Evolutionary conservation across 2,113 vertebrate species (phyloP), one percentile per base, ranked within the genome.

Genomic region (Danio rerio): DNA sequence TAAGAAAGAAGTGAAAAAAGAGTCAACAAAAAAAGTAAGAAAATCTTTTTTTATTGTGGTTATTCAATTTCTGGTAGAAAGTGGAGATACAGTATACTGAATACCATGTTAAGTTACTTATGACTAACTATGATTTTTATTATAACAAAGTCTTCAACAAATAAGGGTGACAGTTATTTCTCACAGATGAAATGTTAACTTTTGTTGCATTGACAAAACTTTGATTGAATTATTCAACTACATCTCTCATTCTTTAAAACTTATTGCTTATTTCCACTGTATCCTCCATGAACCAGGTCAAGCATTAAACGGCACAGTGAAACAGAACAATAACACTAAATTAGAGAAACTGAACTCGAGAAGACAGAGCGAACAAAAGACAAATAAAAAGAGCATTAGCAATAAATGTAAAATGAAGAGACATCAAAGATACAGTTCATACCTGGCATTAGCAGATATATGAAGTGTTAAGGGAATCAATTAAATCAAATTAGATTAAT

Each of bases 121-220:
- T 15, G 9, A 65, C 13, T 8, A 45, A 45, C 16, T 42, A 16
- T 15, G 12, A 72, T 55, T 73, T 71, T 55, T 40, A 49, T 12
- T 12, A 69, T 8, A 6, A 9, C 31, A 18, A n/a, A 12, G 42
- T 73, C 15, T 18, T 55, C 21, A 73, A 56, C 21, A 55, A 12
- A 72, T 40, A 16, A 49, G 2, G 18, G 47, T 71, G 11, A n/a
- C 40, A 47, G 69, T 53, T 72, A 31, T 53, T 72, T 53, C 49
- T 72, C 47, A 55, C 63, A 66, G 9, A 61, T 9, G 20, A 61
- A 66, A 66, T 66, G 15, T 66, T 68, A 68, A 69, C 65, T 47
- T 69, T 69, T 12, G 18, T 69, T 69, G 65, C 43, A 55, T 55
- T 12, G 12, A 74, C 40, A 58, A 56, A 56, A 42, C 5, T 12